Conservation (phyloP, 2,888 invertebrate species). For the Osmoderma eremita region DNA sequence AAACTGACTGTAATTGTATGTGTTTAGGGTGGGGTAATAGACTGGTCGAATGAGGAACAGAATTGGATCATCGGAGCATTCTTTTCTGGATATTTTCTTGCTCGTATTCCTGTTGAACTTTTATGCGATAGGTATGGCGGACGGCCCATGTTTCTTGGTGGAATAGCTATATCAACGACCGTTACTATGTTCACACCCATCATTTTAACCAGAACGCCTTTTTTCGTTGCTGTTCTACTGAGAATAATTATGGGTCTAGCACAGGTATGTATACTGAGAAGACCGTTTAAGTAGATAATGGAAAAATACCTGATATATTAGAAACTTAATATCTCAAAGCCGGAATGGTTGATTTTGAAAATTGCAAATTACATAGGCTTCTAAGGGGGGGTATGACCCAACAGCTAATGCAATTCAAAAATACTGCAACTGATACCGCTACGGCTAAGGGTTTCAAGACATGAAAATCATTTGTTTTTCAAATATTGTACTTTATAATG, state of each 20-base stretch:
- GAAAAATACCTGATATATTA: neutral
- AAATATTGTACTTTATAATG: too few species aligned
- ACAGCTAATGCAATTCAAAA: too few species aligned
- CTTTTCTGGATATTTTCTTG: slow-evolving; percentile 40
- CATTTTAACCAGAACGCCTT: slow-evolving; percentile 2
- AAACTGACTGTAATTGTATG: neutral
- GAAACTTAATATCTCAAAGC: too few species aligned
- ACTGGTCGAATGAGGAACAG: slow-evolving; percentile 26
- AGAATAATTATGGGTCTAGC: slow-evolving; percentile 38
- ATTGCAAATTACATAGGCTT: too few species aligned
- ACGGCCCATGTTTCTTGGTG: slow-evolving; percentile 28
- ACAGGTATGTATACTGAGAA: slow-evolving; percentile 27
- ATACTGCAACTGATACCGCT: too few species aligned
- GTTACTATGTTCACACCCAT: slow-evolving; percentile 31
- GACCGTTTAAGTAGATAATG: neutral
- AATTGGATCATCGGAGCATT: slow-evolving; percentile 38
- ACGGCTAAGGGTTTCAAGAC: too few species aligned
- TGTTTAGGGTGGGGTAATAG: slow-evolving; percentile 34
- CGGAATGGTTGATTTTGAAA: too few species aligned
- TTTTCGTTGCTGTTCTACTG: slow-evolving; percentile 13
- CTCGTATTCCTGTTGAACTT: slow-evolving; percentile 40
- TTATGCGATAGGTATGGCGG: slow-evolving; percentile 40
- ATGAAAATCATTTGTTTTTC: too few species aligned
- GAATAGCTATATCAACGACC: slow-evolving; percentile 33
- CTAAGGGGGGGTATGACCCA: too few species aligned